Evolutionary conservation across 2,888 invertebrate species (phyloP).

Genomic region (Amblyjoppa fuscipennis): DNA sequence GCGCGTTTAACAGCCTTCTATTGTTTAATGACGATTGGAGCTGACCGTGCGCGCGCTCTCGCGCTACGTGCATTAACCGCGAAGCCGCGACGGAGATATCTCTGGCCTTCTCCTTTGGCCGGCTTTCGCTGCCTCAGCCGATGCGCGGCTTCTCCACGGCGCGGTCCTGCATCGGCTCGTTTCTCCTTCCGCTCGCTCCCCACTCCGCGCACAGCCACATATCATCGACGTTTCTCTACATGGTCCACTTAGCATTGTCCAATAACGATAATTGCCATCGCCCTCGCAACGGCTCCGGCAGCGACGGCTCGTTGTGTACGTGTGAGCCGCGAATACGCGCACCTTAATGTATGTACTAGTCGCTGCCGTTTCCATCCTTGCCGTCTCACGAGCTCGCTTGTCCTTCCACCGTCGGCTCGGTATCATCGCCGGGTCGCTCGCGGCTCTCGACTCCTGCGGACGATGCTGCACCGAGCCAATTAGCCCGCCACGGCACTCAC

Average conservation of each 20-base stretch:
- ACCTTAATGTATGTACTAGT: neutral
- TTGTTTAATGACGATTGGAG: conserved; percentile 65
- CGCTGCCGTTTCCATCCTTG: conserved; percentile 20
- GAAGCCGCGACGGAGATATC: neutral
- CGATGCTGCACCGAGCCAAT: conserved; percentile 58
- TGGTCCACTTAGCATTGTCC: conserved; percentile 74
- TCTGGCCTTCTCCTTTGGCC: neutral
- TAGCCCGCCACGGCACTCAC: conserved; percentile 45
- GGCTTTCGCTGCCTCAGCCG: neutral
- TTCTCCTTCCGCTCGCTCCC: neutral
- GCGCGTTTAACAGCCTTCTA: conserved; percentile 32
- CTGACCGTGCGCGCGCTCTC: conserved; percentile 54
- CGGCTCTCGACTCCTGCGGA: conserved; percentile 18
- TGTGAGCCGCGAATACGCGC: no score
- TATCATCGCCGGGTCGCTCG: conserved; percentile 24
- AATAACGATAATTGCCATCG: conserved; percentile 72
- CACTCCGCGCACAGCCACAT: conserved; percentile 57
- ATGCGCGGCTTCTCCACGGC: no score
- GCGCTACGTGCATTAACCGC: conserved; percentile 43
- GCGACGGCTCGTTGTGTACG: neutral
- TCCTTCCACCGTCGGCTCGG: conserved; percentile 7
- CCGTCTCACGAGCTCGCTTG: neutral
- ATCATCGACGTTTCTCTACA: conserved; percentile 67
- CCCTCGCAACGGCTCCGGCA: conserved; percentile 53
- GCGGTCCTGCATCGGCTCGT: neutral